Evolutionary conservation across 2,797 vertebrate genomes (phyloP).

Genomic region (Lepilemur septentrionalis): DNA sequence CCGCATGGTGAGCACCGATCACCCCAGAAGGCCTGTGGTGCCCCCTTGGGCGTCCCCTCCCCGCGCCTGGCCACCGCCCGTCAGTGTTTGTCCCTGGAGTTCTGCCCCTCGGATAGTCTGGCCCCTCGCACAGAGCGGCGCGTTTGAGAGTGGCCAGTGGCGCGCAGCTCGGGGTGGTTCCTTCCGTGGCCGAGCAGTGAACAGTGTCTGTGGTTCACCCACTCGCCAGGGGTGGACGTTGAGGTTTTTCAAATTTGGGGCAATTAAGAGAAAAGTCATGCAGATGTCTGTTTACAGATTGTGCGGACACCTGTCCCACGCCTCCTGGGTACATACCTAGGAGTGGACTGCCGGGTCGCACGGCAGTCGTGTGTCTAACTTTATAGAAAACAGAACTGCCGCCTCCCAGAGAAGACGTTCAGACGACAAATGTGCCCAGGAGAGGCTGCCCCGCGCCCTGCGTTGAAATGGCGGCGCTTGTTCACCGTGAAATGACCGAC

Average conservation of each 20-base stretch:
- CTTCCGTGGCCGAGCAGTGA: not conserved
- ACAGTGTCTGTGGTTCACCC: not conserved
- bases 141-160: not conserved
- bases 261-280: not conserved
- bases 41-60: no score
- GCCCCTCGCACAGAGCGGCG: not conserved
- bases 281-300: not conserved
- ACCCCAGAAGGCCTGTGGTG: no score
- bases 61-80: not conserved
- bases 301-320: not conserved
- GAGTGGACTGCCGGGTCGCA: not conserved
- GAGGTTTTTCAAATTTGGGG: not conserved
- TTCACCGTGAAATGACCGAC: rapidly evolving
- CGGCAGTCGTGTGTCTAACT: not conserved
- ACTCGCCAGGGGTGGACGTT: not conserved
- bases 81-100: not conserved
- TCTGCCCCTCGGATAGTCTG: not conserved
- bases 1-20: no score
- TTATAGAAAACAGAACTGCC: not conserved
- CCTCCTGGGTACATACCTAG: not conserved
- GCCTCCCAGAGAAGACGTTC: not conserved
- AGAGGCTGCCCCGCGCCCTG: not conserved
- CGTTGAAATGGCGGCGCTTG: no score
- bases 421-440: not conserved
- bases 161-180: not conserved